Evolutionary conservation across 1,140 invertebrate species (phyloP).

Genomic region (Hesperophylax magnus): DNA sequence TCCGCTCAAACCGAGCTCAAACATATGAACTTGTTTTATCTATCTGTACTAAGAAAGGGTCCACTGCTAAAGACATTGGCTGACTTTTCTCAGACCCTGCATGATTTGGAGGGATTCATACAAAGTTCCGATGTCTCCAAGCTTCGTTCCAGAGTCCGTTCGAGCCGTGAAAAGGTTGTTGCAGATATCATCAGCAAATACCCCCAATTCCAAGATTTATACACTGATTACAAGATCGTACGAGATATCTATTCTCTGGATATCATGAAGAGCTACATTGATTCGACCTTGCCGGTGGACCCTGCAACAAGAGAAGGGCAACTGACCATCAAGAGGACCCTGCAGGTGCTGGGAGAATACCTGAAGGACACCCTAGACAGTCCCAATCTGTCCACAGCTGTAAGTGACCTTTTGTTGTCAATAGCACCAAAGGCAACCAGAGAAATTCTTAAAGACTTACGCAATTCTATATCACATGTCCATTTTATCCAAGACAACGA

Average conservation of each 20-base stretch:
- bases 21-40: neutral
- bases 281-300: conserved; percentile 3
- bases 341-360: conserved; percentile 5
- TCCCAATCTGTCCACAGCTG: neutral
- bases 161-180: neutral
- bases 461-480: neutral
- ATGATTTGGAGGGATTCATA: neutral
- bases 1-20: neutral
- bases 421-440: neutral
- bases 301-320: neutral
- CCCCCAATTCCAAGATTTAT: neutral
- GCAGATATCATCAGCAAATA: neutral
- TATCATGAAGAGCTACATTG: conserved; percentile 1
- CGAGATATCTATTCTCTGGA: conserved; percentile 4
- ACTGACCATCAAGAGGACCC: neutral
- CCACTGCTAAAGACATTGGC: neutral
- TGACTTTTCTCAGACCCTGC: neutral
- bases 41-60: no score
- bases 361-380: neutral
- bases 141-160: neutral
- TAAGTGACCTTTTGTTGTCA: neutral
- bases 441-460: neutral
- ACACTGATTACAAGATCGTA: neutral
- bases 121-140: neutral
- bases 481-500: neutral